These are phyloP conservation scores for Drosophila navojoa DNA, from an alignment of 1,140 invertebrate genomes.

Conservation along the genomic window DNA sequence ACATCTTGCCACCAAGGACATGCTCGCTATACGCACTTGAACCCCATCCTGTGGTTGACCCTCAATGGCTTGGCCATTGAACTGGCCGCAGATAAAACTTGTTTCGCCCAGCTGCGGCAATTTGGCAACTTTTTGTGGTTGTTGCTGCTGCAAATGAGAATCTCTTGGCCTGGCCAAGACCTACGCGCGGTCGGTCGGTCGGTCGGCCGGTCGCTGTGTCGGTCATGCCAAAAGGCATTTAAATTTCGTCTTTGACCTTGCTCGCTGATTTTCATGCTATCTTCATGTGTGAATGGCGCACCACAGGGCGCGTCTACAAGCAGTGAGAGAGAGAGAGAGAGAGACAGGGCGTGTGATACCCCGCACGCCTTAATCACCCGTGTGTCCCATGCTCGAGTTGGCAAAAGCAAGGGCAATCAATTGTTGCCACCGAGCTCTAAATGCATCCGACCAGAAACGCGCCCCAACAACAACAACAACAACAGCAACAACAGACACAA, in stretches of 20 bases:
- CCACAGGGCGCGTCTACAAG: constrained; percentile 55
- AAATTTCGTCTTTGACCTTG: constrained; percentile 70
- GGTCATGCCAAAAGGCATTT: constrained; percentile 65
- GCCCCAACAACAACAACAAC: constrained; percentile 25
- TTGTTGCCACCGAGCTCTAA: constrained; percentile 60
- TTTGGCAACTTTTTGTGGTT: constrained; percentile 53
- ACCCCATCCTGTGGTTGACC: constrained; percentile 55
- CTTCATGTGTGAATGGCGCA: constrained; percentile 68
- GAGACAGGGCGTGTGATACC: not conserved
- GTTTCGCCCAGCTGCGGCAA: constrained; percentile 55
- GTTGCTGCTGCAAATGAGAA: constrained; percentile 36
- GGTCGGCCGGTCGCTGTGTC: constrained; percentile 34
- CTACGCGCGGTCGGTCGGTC: constrained; percentile 48
- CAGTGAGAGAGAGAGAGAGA: not conserved
- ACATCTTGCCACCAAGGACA: constrained; percentile 72
- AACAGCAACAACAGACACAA: constrained; percentile 6
- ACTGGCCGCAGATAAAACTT: constrained; percentile 65
- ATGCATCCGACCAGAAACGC: constrained; percentile 76
- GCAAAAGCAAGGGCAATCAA: constrained; percentile 76
- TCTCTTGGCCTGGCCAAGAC: constrained; percentile 34
- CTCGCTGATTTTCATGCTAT: constrained; percentile 54
- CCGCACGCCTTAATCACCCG: constrained; percentile 45
- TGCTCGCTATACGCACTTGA: constrained; percentile 58
- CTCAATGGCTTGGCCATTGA: constrained; percentile 70
- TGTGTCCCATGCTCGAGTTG: constrained; percentile 75